Base-by-base conservation (phyloP, 2,888 invertebrate species). In the Macrophya annulata region DNA sequence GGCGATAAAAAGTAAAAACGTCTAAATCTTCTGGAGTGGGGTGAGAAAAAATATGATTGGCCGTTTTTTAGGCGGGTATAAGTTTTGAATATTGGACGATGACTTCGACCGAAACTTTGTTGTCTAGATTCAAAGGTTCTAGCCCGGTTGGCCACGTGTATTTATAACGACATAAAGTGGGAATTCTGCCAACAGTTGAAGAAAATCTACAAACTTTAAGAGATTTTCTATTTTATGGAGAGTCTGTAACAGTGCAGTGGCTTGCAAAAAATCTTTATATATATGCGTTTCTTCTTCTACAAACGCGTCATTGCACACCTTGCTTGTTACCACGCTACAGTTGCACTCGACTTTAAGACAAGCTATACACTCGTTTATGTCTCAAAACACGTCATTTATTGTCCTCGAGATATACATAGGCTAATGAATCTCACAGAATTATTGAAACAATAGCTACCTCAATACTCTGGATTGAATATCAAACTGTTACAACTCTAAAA, bases 111-210 rank as follows among this genome's bases (percentile, higher is more conserved):
- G 31, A 17, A 77, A 51, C 17, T 55, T 51, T 77, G 25, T 55
- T 51, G 10, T 77, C 77, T 17, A 37, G 72, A 77, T 31, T 40
- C 10, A 12, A 77, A 3, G 17, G 51, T 55, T 77, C 48, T 77
- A 55, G 81, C 81, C 81, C 59, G 59, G 37, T 62, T 43, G 37
- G 4, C 81, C 81, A 59, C 81, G 62, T 62, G 81, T 81, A 81
- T 81, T 81, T 81, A 81, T 81, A 81, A 81, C 81, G 81, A 81
- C 59, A 62, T 40, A 5, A 43, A 81, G 21, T 81, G 81, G 81
- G 81, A 62, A 43, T 59, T 81, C 51, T 81, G 81, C 81, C 81
- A 81, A 37, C 25, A 62, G 21, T 21, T 40, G 25, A 37, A 43
- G 25, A 6, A 81, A 81, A 62, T 59, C 62, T 43, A 62, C 43